Evolutionary conservation across 2,797 vertebrate species (phyloP).

Genomic region (Catharus ustulatus): DNA sequence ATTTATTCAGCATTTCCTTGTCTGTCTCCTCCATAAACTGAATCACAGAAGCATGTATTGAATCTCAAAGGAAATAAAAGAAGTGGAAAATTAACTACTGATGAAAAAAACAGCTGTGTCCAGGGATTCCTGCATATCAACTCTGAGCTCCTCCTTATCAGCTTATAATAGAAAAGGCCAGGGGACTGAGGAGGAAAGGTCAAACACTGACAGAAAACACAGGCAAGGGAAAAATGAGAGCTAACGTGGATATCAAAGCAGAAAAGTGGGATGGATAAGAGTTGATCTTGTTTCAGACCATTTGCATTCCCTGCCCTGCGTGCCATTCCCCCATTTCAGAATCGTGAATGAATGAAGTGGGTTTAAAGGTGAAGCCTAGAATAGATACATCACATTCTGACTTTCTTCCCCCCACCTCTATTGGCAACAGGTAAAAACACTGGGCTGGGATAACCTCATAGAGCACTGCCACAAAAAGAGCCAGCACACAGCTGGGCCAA

Average conservation of each 20-base stretch:
- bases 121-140: slow-evolving; percentile 67
- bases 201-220: slow-evolving; percentile 32
- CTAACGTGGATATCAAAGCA: slow-evolving; percentile 49
- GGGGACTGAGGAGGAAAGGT: slow-evolving; percentile 32
- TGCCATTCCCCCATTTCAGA: background rate
- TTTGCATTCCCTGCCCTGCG: background rate
- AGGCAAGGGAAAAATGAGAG: slow-evolving; percentile 13
- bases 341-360: background rate
- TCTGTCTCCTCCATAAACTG: slow-evolving; percentile 69
- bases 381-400: background rate
- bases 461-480: background rate
- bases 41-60: slow-evolving; percentile 75
- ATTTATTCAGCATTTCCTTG: slow-evolving; percentile 74
- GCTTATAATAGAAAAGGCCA: slow-evolving; percentile 53
- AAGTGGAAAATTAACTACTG: slow-evolving; percentile 79
- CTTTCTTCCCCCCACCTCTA: background rate
- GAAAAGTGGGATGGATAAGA: background rate
- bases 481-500: background rate
- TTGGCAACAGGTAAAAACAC: background rate
- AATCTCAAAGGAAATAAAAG: slow-evolving; percentile 79
- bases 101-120: slow-evolving; percentile 66
- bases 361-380: background rate
- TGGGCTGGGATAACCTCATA: background rate
- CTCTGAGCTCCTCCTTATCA: slow-evolving; percentile 46
- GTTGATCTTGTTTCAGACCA: background rate